These are phyloP conservation scores for Caenorhabditis sinica DNA, from an alignment of 2,888 invertebrate species.

Conservation along the genomic window DNA sequence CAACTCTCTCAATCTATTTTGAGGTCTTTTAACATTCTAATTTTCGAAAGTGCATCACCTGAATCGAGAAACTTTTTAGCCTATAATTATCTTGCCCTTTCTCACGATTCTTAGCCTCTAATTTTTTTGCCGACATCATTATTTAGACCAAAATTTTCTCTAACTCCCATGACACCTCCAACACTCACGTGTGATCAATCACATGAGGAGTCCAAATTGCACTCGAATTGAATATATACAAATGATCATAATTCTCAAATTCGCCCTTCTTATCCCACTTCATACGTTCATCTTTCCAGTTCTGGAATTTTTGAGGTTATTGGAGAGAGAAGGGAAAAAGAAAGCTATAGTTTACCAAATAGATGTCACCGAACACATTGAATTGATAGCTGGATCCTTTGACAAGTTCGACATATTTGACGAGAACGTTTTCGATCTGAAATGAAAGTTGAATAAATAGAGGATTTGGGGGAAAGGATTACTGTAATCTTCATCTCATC, in stretches of 20 bases:
- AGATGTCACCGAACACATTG: conserved; percentile 78
- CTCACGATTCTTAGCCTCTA: too few species aligned
- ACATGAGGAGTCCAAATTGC: conserved; percentile 79
- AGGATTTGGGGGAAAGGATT: background rate
- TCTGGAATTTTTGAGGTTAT: conserved; percentile 62
- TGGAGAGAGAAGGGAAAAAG: background rate
- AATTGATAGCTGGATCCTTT: conserved; percentile 78
- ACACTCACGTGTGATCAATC: conserved; percentile 73
- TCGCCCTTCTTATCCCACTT: conserved; percentile 78
- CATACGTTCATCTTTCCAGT: conserved; percentile 78
- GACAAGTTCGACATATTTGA: conserved; percentile 68
- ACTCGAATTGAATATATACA: conserved; percentile 75
- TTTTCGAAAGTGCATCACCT: too few species aligned
- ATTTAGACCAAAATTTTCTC: too few species aligned
- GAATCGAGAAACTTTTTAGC: too few species aligned
- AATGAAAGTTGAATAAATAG: too few species aligned
- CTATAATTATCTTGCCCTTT: too few species aligned
- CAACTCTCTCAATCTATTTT: too few species aligned
- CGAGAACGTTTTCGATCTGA: conserved; percentile 67
- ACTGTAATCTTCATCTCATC: conserved; percentile 74
- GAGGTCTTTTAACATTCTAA: too few species aligned
- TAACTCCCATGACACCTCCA: background rate
- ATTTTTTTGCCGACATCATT: too few species aligned
- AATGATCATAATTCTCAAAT: conserved; percentile 60
- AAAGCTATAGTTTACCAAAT: conserved; percentile 67